phyloP scores from a whole-genome alignment of 2,888 invertebrate species.

The Dynastes tityus region DNA sequence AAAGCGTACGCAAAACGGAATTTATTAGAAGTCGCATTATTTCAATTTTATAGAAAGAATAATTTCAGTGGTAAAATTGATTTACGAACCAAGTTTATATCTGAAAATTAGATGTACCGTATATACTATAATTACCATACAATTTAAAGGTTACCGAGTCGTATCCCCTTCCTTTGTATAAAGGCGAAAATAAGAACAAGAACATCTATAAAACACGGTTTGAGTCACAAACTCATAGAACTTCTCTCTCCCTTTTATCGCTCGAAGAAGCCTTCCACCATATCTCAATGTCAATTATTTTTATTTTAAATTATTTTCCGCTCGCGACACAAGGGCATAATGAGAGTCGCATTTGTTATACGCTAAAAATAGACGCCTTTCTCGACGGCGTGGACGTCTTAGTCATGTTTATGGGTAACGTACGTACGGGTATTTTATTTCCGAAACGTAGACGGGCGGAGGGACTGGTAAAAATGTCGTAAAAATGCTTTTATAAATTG shows the following conservation, averaged over 20 bases:
- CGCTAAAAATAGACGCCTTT: constrained; percentile 43
- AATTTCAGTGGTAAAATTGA: no score
- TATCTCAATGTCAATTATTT: constrained; percentile 50
- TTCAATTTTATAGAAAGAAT: no score
- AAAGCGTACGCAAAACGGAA: no score
- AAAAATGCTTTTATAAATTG: constrained; percentile 38
- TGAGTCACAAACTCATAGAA: no score
- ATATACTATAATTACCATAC: no score
- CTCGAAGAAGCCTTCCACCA: constrained; percentile 21
- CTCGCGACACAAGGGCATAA: constrained; percentile 40
- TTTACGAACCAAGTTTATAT: no score
- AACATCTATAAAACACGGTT: no score
- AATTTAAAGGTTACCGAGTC: no score
- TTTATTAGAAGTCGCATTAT: no score
- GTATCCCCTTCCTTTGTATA: no score
- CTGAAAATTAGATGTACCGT: no score
- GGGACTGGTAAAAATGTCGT: constrained; percentile 30
- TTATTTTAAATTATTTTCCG: constrained; percentile 46
- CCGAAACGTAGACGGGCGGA: constrained; percentile 34
- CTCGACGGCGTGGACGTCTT: constrained; percentile 25
- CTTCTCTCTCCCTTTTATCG: background rate
- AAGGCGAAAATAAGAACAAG: no score
- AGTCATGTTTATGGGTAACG: constrained; percentile 36
- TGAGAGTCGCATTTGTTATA: constrained; percentile 42
- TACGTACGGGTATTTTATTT: constrained; percentile 32